phyloP scores from a whole-genome alignment of 2,113 vertebrate genomes.

The Collichthys lucidus region DNA sequence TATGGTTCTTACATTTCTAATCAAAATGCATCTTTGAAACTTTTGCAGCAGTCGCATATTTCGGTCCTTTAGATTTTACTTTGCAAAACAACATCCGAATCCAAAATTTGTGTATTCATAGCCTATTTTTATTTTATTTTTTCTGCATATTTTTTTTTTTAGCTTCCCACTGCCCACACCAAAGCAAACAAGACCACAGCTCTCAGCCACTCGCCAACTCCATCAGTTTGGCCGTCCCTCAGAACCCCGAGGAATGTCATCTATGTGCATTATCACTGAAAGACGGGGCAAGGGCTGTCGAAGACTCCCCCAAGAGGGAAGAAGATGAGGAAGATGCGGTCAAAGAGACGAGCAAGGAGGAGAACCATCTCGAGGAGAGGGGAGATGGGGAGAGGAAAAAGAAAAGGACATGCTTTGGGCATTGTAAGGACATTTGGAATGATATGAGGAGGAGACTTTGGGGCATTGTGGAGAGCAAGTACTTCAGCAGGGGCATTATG shows the following conservation, averaged over 20 bases:
- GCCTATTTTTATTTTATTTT: not conserved
- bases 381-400: constrained; percentile 46
- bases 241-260: constrained; percentile 88
- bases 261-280: constrained; percentile 82
- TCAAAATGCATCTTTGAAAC: not conserved
- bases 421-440: constrained; percentile 66
- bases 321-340: constrained; percentile 69
- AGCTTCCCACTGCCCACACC: constrained; percentile 87
- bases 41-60: not conserved
- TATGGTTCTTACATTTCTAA: not conserved
- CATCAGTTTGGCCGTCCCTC: constrained; percentile 86
- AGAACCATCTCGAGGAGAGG: constrained; percentile 78
- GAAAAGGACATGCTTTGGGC: constrained; percentile 70
- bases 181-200: constrained; percentile 84
- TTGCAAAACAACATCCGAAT: not conserved
- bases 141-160: constrained; percentile 3
- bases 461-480: constrained; percentile 98
- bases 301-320: constrained; percentile 32
- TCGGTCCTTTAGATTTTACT: not conserved
- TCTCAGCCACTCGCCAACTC: constrained; percentile 84
- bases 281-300: constrained; percentile 60
- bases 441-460: constrained; percentile 91
- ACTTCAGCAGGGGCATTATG: constrained; percentile 98
- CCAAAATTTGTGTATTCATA: not conserved
- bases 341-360: constrained; percentile 78